Evolutionary conservation across 2,113 vertebrate genomes (phyloP), one percentile per base, ranked within the genome.

Genomic region (Engraulis encrasicolus): DNA sequence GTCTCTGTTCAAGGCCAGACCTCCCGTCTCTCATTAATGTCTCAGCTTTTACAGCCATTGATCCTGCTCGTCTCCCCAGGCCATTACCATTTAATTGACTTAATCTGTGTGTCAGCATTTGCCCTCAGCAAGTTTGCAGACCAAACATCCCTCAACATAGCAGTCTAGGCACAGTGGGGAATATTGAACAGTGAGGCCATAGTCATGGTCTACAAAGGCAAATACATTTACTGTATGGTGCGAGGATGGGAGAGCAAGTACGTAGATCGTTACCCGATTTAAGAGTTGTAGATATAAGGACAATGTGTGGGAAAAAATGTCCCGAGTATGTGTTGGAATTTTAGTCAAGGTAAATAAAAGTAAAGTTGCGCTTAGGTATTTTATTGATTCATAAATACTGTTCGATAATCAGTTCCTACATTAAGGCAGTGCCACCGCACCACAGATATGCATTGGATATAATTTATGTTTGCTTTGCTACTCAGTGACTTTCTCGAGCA

Each of bases 391-490:
- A n/a, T n/a, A n/a, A n/a, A n/a, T n/a, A n/a, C n/a, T n/a, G n/a
- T 34, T 71, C 48, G 18, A n/a, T 78, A 78, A 82, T 82, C 81
- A 82, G 77, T 77, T 45, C 12, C 48, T 50, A 49, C 81, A 74
- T 81, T 83, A 61, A 45, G 85, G 40, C 31, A 80, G 18, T 58
- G 49, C 81, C 50, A 80, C n/a, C n/a, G n/a, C n/a, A n/a, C 49
- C 50, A 40, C 2, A 36, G 23, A 78, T 50, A 48, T 54, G 82
- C 79, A 19, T n/a, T 31, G 61, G n/a, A 34, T 66, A 82, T 85
- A 36, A 74, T 48, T 82, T 80, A 50, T 85, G 61, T 82, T 85
- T 85, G 71, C 77, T 81, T 87, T 84, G 80, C 58, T 66, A 61
- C 66, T 78, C 54, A 45, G 36, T n/a, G n/a, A n/a, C n/a, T n/a